Evolutionary conservation across 2,797 vertebrate species (phyloP).

Genomic region (Hozukius guyotensis): DNA sequence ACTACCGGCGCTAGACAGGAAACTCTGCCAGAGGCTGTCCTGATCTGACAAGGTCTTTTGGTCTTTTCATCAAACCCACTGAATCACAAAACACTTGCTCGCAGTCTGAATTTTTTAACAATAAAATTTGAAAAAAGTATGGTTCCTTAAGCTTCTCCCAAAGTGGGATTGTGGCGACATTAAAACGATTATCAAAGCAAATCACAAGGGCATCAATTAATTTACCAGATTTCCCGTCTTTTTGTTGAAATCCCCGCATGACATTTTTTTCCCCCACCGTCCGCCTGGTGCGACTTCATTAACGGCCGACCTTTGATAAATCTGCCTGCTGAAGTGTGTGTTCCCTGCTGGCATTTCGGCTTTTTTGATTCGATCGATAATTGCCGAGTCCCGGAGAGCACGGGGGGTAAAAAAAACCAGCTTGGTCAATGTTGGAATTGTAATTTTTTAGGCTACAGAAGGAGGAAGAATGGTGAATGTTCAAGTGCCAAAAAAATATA

Average conservation of each 20-base stretch:
- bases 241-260: conserved; percentile 23
- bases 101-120: conserved; percentile 13
- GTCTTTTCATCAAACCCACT: conserved; percentile 46
- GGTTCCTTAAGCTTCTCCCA: neutral
- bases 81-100: conserved; percentile 37
- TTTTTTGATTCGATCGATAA: conserved; percentile 53
- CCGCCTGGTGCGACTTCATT: conserved; percentile 54
- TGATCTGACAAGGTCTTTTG: conserved; percentile 62
- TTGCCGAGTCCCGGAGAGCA: conserved; percentile 23
- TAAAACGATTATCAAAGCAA: conserved; percentile 46
- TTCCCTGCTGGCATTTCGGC: conserved; percentile 48
- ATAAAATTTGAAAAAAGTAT: neutral
- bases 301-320: conserved; percentile 51
- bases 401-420: neutral
- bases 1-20: conserved; percentile 44
- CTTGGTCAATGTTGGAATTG: conserved; percentile 14
- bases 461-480: neutral
- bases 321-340: conserved; percentile 44
- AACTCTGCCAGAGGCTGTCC: conserved; percentile 53
- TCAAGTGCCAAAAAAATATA: neutral
- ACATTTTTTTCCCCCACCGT: conserved; percentile 15
- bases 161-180: neutral
- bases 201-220: conserved; percentile 34
- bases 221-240: conserved; percentile 14
- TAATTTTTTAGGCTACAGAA: neutral